Conservation (phyloP, 2,113 vertebrate genomes). For the Bombycilla garrulus region DNA sequence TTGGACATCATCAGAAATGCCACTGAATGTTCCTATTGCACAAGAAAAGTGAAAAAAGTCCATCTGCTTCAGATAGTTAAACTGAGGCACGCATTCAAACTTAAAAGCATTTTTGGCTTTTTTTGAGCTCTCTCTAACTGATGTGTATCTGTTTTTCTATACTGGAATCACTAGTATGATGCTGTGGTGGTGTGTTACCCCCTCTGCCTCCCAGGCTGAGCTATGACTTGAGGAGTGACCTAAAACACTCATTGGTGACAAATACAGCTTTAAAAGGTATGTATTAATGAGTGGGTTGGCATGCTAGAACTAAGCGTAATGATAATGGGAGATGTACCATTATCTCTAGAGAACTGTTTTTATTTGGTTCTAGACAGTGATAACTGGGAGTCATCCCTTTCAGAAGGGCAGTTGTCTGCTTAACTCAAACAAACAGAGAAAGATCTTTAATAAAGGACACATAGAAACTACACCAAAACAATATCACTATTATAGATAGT, state of each 20-base stretch:
- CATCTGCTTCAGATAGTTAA: neutral
- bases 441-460: neutral
- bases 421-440: neutral
- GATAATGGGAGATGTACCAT: neutral
- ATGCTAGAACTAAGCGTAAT: neutral
- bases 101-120: neutral
- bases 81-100: neutral
- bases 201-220: rapidly evolving
- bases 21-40: neutral
- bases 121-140: neutral
- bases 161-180: neutral
- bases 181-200: neutral
- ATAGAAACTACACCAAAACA: neutral
- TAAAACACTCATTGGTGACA: neutral
- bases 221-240: neutral
- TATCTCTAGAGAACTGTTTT: neutral
- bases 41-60: rapidly evolving
- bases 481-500: neutral
- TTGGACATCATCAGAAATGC: neutral
- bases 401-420: neutral
- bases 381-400: neutral
- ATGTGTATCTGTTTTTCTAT: neutral
- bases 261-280: neutral
- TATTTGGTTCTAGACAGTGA: neutral
- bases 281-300: neutral